These are phyloP conservation scores for Lycorma delicatula DNA, from an alignment of 1,140 invertebrate species.

Conservation along the genomic window DNA sequence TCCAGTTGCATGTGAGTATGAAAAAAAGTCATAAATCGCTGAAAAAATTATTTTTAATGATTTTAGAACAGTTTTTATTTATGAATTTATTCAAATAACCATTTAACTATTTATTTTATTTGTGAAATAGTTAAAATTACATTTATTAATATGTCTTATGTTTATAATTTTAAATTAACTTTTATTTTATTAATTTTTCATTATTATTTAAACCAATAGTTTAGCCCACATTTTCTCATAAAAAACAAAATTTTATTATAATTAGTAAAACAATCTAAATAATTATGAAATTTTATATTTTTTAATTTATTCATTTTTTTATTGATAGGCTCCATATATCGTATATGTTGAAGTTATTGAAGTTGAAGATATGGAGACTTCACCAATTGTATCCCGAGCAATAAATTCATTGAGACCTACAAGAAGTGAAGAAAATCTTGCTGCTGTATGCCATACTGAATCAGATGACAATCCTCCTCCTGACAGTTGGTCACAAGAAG, in stretches of 20 bases:
- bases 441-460: constrained; percentile 30
- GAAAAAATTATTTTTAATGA: no score
- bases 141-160: no score
- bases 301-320: constrained; percentile 3
- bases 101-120: no score
- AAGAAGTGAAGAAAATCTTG: constrained; percentile 86
- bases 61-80: no score
- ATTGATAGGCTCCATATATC: constrained; percentile 83
- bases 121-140: no score
- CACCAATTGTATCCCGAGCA: constrained; percentile 66
- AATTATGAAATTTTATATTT: not conserved
- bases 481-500: constrained; percentile 88
- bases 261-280: not conserved
- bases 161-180: no score
- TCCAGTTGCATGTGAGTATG: no score
- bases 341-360: constrained; percentile 95
- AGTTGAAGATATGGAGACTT: constrained; percentile 76
- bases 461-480: constrained; percentile 34
- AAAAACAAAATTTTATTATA: not conserved
- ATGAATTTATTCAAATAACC: no score
- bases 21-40: no score
- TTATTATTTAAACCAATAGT: not conserved
- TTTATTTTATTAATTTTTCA: no score
- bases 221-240: not conserved
- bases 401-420: constrained; percentile 76